These are phyloP conservation scores for Encarsia formosa DNA, from an alignment of 2,888 invertebrate genomes.

Conservation along the genomic window DNA sequence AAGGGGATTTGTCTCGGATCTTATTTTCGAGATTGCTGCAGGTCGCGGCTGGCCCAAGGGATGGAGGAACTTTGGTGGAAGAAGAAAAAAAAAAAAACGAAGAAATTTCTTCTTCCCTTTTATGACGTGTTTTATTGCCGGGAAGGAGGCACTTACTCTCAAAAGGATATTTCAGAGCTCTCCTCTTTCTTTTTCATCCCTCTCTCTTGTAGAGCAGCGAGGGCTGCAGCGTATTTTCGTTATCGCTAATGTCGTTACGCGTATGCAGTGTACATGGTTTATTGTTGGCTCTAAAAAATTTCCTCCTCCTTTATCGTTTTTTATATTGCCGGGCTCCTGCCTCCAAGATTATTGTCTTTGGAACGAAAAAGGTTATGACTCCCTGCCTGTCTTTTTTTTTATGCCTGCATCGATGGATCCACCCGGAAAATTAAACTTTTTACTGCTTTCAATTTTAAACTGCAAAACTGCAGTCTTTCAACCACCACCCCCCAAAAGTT, in stretches of 20 bases:
- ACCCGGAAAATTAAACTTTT: too few species aligned
- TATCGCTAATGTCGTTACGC: conserved; percentile 20
- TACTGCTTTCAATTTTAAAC: too few species aligned
- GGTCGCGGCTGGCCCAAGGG: background rate
- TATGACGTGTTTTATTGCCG: conserved; percentile 29
- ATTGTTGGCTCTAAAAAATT: too few species aligned
- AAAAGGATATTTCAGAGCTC: conserved; percentile 21
- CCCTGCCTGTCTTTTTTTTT: too few species aligned
- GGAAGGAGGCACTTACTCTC: conserved; percentile 16
- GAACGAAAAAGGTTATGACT: too few species aligned
- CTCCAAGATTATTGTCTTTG: too few species aligned
- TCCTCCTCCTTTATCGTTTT: too few species aligned
- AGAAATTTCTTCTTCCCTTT: conserved; percentile 13
- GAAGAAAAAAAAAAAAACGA: background rate
- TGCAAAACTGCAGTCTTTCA: too few species aligned
- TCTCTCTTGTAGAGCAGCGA: conserved; percentile 5
- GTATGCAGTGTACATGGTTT: conserved; percentile 1
- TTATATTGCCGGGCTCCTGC: too few species aligned
- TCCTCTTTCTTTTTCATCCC: background rate
- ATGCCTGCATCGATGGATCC: too few species aligned
- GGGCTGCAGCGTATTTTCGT: conserved; percentile 21
- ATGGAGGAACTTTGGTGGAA: background rate
- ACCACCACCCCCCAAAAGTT: too few species aligned
- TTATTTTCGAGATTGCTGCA: conserved; percentile 25
- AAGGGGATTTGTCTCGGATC: conserved; percentile 25